A percentile compares a stretch with the other conserved stretches of the same genome.
These are phyloP conservation scores for Monopterus albus DNA, from an alignment of 2,113 vertebrate species.

Conservation along the genomic window DNA sequence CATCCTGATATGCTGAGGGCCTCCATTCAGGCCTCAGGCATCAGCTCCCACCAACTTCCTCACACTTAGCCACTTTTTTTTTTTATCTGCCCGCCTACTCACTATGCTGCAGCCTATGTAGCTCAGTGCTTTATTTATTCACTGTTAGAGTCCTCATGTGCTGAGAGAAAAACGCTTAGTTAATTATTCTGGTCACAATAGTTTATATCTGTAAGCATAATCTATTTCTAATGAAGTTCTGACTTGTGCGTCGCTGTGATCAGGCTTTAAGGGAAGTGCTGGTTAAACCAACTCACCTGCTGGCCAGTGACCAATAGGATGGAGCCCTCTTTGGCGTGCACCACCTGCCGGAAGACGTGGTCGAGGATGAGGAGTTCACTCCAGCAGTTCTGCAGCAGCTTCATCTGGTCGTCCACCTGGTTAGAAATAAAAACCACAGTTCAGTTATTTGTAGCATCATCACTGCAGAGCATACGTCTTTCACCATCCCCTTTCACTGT, in stretches of 20 bases:
- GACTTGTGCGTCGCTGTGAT: conserved; percentile 50
- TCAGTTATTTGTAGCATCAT: conserved; percentile 2
- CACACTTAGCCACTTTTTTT: conserved; percentile 43
- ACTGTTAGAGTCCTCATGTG: conserved; percentile 35
- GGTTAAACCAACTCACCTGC: conserved; percentile 86
- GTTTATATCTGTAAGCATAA: conserved; percentile 68
- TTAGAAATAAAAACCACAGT: conserved; percentile 9
- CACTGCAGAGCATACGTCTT: conserved; percentile 10
- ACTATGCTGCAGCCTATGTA: conserved; percentile 48
- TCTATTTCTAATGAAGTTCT: conserved; percentile 76
- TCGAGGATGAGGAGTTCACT: conserved; percentile 98
- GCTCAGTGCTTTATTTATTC: conserved; percentile 62
- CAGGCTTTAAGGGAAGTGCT: conserved; percentile 58
- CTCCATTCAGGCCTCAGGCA: conserved; percentile 66
- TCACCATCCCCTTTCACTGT: conserved; percentile 3
- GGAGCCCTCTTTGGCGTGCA: conserved; percentile 94
- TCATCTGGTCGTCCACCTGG: conserved; percentile 99
- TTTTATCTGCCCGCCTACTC: conserved; percentile 42
- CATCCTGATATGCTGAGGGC: conserved; percentile 52
- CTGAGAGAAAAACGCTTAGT: conserved; percentile 59
- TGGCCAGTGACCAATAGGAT: conserved; percentile 97
- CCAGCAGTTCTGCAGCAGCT: conserved; percentile 99
- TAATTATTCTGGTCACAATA: conserved; percentile 75
- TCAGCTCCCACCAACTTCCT: conserved; percentile 56
- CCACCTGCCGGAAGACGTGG: conserved; percentile 97